Percentiles rank a stretch among this genome's conserved stretches.
Evolutionary conservation across 2,113 vertebrate genomes (phyloP).

Genomic region (Oophaga pumilio): DNA sequence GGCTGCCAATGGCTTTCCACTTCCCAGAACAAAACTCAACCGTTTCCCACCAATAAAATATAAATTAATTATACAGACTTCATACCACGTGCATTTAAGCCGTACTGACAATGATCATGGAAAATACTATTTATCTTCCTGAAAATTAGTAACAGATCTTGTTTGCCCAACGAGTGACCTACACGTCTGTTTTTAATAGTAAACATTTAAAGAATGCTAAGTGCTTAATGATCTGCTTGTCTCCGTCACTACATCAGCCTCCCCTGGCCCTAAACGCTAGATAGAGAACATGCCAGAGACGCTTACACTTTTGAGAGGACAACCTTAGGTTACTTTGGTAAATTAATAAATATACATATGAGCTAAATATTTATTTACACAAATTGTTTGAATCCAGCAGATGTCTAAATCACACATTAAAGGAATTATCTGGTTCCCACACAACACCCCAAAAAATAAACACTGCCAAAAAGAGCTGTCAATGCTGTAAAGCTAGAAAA

Average conservation of each 20-base stretch:
- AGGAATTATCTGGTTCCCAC: no score
- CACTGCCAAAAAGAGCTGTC: no score
- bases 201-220: neutral
- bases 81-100: neutral
- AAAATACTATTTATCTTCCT: neutral
- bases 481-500: no score
- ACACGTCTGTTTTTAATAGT: conserved; percentile 21
- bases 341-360: no score
- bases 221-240: conserved; percentile 5
- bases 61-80: neutral
- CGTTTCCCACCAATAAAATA: neutral
- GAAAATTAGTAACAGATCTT: neutral
- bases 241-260: neutral
- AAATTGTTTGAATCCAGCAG: no score
- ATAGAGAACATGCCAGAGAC: neutral
- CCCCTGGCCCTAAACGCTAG: neutral
- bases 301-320: neutral
- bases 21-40: neutral
- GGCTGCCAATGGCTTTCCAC: neutral
- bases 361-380: no score
- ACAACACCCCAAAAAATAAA: no score
- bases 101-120: neutral
- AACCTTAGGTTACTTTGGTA: neutral
- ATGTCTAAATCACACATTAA: no score
- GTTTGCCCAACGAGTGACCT: neutral